Base-by-base conservation (phyloP, 2,888 invertebrate genomes). In the Lissocephala sabroskyi region DNA sequence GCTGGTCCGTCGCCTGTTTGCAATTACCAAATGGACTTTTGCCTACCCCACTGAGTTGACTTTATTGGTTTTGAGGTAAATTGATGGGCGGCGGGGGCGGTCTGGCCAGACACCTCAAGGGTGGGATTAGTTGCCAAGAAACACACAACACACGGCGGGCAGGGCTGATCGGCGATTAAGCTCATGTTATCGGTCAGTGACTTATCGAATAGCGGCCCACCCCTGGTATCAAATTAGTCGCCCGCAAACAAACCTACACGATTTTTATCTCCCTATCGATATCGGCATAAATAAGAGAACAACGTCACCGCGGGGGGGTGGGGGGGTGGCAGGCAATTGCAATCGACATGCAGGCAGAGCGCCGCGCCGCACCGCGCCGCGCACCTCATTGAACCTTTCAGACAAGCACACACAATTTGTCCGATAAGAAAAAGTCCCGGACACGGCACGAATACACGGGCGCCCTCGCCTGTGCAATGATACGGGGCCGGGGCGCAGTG, bases 371-470 rank as follows among this genome's bases (percentile, higher is more conserved):
- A n/a, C n/a, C n/a, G n/a, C n/a, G n/a, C n/a, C 53, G 65, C 68
- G 67, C 73, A 65, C 68, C 73, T 68, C 73, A 68, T 68, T 68
- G 73, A 68, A 68, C 68, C 73, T 68, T 68, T 63, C 68, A 73
- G 70, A 74, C 70, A 70, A 70, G 68, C 56, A 70, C 70, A 73
- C 56, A 70, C 70, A 70, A 73, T 70, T 74, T 70, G 70, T 70
- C 71, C 71, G 75, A 71, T 71, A 71, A 71, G 75, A 59, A 62
- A 66, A 56, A 61, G 45, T 58, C 53, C 51, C n/a, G n/a, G n/a
- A 65, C 49, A 56, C 62, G 64, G 41, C 41, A 61, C 13, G 14
- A 4, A 35, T 35, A 35, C 16, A 52, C 30, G 43, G 41, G 32
- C 7, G 14, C 16, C 13, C 11, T 32, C 3, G 35, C 23, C 4